Base-by-base conservation (phyloP, 2,888 invertebrate genomes). In the Drosophila multiciliata region DNA sequence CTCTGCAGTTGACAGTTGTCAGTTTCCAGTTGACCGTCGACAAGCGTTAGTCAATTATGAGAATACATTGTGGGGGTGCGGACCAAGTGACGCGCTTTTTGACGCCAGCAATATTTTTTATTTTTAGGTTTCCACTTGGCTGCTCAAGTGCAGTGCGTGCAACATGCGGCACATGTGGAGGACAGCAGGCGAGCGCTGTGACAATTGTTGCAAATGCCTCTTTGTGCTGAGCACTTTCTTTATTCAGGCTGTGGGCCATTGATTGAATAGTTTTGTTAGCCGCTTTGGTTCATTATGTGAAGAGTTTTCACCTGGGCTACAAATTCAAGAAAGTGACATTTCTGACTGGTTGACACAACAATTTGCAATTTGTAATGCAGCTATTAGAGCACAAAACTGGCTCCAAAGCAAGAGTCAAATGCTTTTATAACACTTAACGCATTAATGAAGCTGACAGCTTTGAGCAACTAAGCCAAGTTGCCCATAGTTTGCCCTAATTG, bases 351-450 rank as follows among this genome's bases (percentile, higher is more conserved):
- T 77, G 87, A 73, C 84, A 82, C 72, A 73, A 69, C 62, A 76
- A 75, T 73, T 61, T 60, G 45, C 2, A 76, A 83, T 89, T 75
- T 62, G 64, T 38, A 29, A 53, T 57, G 79, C 55, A 71, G 53
- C 82, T 82, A 84, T 89, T 90, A 88, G 90, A 90, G 86, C 86
- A 74, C 50, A 67, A 69, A 79, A 83, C 6, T 73, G 23, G 58
- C 45, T 23, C 53, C 48, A 65, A 38, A 2, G 55, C 36, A n/a
- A 40, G 38, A 60, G 58, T 3, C 38, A 36, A 65, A 48, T 62
- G 49, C 66, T 76, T 70, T 73, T 72, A 62, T 38, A 58, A 66
- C 64, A 70, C 65, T 72, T 57, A 29, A 36, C 55, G 45, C 80
- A 48, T 75, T 53, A 72, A 69, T 61, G 11, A 50, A 40, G 42